A percentile compares a stretch with the other conserved stretches of the same genome.
Conservation (phyloP, 2,797 vertebrate genomes). For the Falco rusticolus region DNA sequence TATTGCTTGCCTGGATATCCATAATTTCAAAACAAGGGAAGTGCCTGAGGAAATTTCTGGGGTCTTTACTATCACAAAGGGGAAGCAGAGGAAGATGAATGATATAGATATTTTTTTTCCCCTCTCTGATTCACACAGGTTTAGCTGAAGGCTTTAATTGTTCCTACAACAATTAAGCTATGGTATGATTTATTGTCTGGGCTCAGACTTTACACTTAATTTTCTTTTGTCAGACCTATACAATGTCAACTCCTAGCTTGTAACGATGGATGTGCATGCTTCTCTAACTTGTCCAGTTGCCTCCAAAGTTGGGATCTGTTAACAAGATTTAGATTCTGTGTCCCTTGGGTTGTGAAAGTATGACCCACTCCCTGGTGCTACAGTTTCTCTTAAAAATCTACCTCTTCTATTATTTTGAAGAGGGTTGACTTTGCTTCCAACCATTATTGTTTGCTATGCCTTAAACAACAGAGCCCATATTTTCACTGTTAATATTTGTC, state of each 20-base stretch:
- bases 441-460: background rate
- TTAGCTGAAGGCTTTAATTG: background rate
- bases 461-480: background rate
- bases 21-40: background rate
- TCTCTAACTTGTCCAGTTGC: background rate
- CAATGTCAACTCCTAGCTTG: background rate
- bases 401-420: background rate
- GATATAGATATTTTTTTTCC: fast-evolving
- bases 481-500: background rate
- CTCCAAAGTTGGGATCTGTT: background rate
- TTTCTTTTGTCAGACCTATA: background rate
- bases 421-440: background rate
- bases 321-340: background rate
- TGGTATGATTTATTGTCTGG: background rate
- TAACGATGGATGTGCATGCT: background rate
- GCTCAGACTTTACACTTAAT: background rate
- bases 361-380: background rate
- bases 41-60: background rate
- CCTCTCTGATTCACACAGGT: background rate
- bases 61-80: background rate
- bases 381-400: background rate
- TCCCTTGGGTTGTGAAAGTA: background rate
- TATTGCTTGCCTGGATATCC: background rate
- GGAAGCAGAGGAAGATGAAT: background rate
- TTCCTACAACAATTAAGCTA: background rate